These are phyloP conservation scores for Oreohelix idahoensis DNA, from an alignment of 1,140 invertebrate species.

Conservation along the genomic window DNA sequence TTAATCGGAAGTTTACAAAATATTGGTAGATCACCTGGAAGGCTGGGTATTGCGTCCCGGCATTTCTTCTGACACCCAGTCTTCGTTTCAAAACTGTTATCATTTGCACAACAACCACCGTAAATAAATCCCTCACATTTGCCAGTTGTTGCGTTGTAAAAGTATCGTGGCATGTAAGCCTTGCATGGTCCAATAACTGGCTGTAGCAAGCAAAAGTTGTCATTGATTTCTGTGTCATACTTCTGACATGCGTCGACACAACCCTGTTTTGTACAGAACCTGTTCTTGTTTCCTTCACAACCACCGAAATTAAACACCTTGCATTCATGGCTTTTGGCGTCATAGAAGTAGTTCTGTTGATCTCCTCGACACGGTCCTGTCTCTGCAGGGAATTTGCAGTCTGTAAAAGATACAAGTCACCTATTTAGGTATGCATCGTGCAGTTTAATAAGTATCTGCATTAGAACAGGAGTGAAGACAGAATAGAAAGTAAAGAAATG, in stretches of 20 bases:
- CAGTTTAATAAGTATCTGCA: too few species aligned
- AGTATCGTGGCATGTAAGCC: background rate
- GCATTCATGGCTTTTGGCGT: constrained; percentile 50
- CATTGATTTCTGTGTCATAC: too few species aligned
- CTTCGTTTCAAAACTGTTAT: background rate
- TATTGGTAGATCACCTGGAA: background rate
- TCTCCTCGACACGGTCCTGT: constrained; percentile 81
- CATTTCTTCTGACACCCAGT: background rate
- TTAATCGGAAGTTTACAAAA: background rate
- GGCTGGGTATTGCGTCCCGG: background rate
- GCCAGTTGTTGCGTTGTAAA: background rate
- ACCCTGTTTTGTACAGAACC: constrained; percentile 48
- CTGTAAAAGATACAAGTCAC: constrained; percentile 2
- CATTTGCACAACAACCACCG: background rate
- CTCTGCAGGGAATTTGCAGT: background rate
- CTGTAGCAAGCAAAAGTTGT: background rate
- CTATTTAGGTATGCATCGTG: too few species aligned
- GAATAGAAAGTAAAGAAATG: too few species aligned
- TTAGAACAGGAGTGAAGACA: too few species aligned
- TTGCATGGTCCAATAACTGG: too few species aligned
- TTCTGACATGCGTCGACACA: constrained; percentile 42
- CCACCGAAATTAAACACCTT: constrained; percentile 62
- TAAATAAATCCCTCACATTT: background rate
- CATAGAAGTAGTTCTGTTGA: constrained; percentile 53
- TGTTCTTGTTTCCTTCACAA: constrained; percentile 67